Evolutionary conservation across 2,797 vertebrate genomes (phyloP), one percentile per base, ranked within the genome.

Genomic region (Alauda arvensis): DNA sequence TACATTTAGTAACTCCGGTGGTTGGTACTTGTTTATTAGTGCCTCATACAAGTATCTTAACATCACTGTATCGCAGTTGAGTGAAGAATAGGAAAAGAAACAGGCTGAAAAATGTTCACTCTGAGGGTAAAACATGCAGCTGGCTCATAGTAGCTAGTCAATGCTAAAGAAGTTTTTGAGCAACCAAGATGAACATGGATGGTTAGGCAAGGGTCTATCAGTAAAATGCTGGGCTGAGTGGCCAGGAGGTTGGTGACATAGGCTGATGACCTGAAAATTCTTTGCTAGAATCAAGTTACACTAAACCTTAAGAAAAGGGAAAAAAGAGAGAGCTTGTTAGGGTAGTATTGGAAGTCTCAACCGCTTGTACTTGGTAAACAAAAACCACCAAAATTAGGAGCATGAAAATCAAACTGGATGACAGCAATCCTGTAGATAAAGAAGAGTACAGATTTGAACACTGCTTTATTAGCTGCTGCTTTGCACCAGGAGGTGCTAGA

Each of bases 161-260:
- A 23, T 7, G 18, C 51, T 49, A 14, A 34, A 62, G 60, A 81
- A 46, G 26, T 52, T 53, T 45, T 66, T 60, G 39, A 45, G n/a
- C 33, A 46, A 39, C 42, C 6, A 52, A 66, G 53, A 21, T 33
- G 13, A 66, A 76, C 12, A 42, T 25, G 16, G 9, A 12, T 4
- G 14, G 29, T 31, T 49, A 77, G 46, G 11, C 1, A 12, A 67
- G 4, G 25, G 14, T 43, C 37, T 34, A 21, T 18, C 31, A 40
- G 45, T 18, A 48, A 77, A 77, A 55, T 1, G 0, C 24, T 49
- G 29, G 10, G 4, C n/a, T 78, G 34, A 16, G 24, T 31, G 59
- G 18, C 34, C 43, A 51, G 52, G n/a, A 57, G 8, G 3, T 65
- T 0, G 0, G 33, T 48, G 37, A 59, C 18, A 2, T 31, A 51